Base-by-base conservation (phyloP, 92 coral and sea anemone genomes). In the Scolanthus callimorphus region DNA sequence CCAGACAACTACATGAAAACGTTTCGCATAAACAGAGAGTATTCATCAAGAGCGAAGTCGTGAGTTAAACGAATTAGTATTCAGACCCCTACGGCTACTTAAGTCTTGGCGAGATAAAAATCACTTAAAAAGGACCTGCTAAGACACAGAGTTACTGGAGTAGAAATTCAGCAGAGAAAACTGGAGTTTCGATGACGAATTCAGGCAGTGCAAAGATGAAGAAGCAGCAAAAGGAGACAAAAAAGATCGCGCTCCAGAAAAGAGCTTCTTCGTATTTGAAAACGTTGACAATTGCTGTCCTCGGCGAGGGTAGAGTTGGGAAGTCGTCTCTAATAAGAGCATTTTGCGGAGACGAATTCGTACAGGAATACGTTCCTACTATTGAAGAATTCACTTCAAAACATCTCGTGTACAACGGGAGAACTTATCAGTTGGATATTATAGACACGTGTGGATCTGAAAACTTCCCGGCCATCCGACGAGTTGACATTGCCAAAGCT, bases 391-490 rank as follows among this genome's bases (percentile, higher is more conserved):
- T 83, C 38, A 78, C 78, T 49, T 61, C 90, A 1, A 87, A 78
- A 53, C 96, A 87, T 44, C 39, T 87, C 11, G 55, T 73, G 4
- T 70, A 88, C 75, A 78, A 88, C 27, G 96, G 83, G 25, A 80
- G 59, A 27, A 85, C 81, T 38, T 88, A 88, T 54, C 90, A 88
- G 41, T 65, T 88, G 2, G 89, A 88, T 29, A 82, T 88, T 39
- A 88, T 88, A 21, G 96, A 88, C 52, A 88, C 96, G 23, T 88
- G 90, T 27, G 96, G 96, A 2, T 60, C 96, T 22, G 96, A 88
- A 61, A 88, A 84, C 49, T 88, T 88, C 55, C 96, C 96, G 0
- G 96, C 96, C 2, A 88, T 88, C 89, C 62, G 96, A 58, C 54
- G 79, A 53, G 90, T 88, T 0, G 96, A 83, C 62, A 88, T 88